phyloP scores from a whole-genome alignment of 2,888 invertebrate genomes.

The Tillus elongatus region DNA sequence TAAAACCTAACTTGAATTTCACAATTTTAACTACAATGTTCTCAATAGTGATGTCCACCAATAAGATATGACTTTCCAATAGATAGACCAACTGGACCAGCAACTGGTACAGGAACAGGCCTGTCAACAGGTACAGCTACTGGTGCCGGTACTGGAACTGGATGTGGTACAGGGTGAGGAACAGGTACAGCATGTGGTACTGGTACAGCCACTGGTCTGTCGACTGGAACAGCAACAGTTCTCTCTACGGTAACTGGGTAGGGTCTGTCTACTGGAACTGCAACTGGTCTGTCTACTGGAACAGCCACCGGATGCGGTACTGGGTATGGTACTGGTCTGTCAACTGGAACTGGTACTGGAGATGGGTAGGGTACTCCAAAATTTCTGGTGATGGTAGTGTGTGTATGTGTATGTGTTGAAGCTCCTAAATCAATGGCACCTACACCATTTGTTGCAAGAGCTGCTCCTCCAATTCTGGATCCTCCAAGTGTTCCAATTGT shows the following conservation, averaged over 20 bases:
- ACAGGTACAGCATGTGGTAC: conserved; percentile 30
- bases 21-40: no score
- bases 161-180: conserved; percentile 32
- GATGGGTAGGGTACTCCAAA: conserved; percentile 44
- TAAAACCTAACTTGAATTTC: no score
- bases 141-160: conserved; percentile 29
- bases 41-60: no score
- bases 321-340: conserved; percentile 33
- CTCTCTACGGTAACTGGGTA: conserved; percentile 43
- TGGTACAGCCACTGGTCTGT: conserved; percentile 45
- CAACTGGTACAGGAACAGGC: conserved; percentile 37
- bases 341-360: conserved; percentile 46
- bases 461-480: conserved; percentile 13
- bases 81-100: no score
- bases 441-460: conserved; percentile 1
- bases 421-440: conserved; percentile 26
- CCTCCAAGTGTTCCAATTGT: no score
- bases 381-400: conserved; percentile 44
- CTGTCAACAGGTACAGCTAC: conserved; percentile 31
- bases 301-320: conserved; percentile 39
- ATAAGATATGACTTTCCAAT: no score
- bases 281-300: conserved; percentile 41
- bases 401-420: conserved; percentile 32
- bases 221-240: conserved; percentile 47
- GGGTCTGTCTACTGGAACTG: conserved; percentile 43